phyloP scores from a whole-genome alignment of 2,113 vertebrate species.

The Actinemys pallida region DNA sequence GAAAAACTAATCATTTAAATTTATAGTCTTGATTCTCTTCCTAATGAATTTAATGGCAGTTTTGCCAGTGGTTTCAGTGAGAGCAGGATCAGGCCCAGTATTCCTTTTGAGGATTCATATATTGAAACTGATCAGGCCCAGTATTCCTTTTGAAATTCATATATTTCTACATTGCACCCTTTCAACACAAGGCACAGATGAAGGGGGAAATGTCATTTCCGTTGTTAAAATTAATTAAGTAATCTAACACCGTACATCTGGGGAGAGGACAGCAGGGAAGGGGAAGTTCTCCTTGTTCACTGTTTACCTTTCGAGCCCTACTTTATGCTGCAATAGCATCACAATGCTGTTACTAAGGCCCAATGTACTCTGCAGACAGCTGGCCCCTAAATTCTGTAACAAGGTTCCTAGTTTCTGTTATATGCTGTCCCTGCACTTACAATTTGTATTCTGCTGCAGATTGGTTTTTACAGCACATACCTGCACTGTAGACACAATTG shows the following conservation, averaged over 20 bases:
- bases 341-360: constrained; percentile 1
- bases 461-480: background rate
- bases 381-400: background rate
- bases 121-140: constrained; percentile 58
- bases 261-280: constrained; percentile 60
- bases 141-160: constrained; percentile 35
- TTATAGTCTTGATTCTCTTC: background rate
- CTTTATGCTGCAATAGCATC: constrained; percentile 47
- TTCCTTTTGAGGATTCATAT: constrained; percentile 37
- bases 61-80: constrained; percentile 26
- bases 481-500: background rate
- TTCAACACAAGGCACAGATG: constrained; percentile 67
- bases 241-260: constrained; percentile 71
- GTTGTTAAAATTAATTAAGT: constrained; percentile 78
- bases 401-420: background rate
- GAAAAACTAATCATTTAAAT: constrained; percentile 6
- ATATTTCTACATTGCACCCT: constrained; percentile 65
- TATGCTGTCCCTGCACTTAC: fast-evolving
- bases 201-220: constrained; percentile 65
- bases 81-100: constrained; percentile 39
- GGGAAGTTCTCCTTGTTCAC: constrained; percentile 70
- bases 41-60: background rate
- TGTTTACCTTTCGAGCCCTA: constrained; percentile 43
- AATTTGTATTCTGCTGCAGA: background rate
- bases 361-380: background rate